These are phyloP conservation scores for Tineola bisselliella DNA, from an alignment of 2,888 invertebrate genomes.

Conservation along the genomic window DNA sequence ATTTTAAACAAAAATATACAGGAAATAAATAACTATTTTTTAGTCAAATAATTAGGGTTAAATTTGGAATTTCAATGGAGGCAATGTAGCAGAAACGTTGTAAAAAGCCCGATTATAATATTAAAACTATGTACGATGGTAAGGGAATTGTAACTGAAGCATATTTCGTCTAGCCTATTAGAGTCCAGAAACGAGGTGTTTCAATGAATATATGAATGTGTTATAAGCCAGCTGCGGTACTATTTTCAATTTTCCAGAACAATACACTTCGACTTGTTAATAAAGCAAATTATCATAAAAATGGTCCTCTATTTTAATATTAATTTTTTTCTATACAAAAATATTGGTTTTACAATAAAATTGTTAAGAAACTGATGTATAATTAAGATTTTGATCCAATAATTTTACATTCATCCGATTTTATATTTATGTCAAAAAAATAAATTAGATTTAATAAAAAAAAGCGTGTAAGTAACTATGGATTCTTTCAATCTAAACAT, in stretches of 20 bases:
- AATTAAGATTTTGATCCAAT: too few relatives aligned
- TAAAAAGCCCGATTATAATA: neutral
- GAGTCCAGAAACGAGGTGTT: slow-evolving; percentile 21
- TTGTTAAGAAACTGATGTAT: too few relatives aligned
- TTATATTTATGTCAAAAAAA: neutral
- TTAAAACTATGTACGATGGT: neutral
- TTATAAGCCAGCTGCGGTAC: slow-evolving; percentile 33
- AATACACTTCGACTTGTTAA: slow-evolving; percentile 48
- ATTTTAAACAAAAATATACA: too few relatives aligned
- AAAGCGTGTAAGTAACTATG: neutral
- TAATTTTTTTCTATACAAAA: too few relatives aligned
- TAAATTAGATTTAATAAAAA: neutral
- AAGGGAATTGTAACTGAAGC: neutral
- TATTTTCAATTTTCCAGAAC: slow-evolving; percentile 63
- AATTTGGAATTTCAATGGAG: too few relatives aligned
- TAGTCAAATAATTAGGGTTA: neutral
- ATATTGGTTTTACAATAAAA: too few relatives aligned
- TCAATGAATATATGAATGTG: slow-evolving; percentile 58
- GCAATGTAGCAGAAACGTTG: neutral
- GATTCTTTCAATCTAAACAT: neutral
- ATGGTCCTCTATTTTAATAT: neutral
- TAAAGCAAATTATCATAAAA: slow-evolving; percentile 35
- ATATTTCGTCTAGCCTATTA: slow-evolving; percentile 13
- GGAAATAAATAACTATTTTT: neutral
- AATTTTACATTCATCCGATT: too few relatives aligned